Percentiles rank a stretch among this genome's conserved stretches.
Evolutionary conservation across 2,797 vertebrate genomes (phyloP).

Genomic region (Menidia menidia): DNA sequence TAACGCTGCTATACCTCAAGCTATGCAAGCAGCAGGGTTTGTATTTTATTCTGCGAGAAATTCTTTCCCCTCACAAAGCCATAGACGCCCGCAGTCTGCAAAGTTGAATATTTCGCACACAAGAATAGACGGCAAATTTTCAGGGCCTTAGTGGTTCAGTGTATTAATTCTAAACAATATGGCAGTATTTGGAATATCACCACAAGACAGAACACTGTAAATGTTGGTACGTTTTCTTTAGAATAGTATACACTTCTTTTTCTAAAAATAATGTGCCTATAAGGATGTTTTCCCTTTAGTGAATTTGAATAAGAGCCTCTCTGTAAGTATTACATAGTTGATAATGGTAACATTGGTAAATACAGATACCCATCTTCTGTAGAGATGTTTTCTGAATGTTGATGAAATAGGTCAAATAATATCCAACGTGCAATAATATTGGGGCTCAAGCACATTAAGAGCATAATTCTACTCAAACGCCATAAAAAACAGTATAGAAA

Average conservation of each 20-base stretch:
- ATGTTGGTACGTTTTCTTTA: constrained; percentile 45
- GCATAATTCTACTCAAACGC: constrained; percentile 30
- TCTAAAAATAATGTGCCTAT: neutral
- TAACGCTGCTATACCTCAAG: constrained; percentile 75
- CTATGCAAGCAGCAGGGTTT: constrained; percentile 65
- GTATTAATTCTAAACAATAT: constrained; percentile 79
- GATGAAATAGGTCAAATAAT: constrained; percentile 52
- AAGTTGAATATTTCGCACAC: constrained; percentile 53
- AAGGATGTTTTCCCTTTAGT: constrained; percentile 34
- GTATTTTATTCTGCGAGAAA: constrained; percentile 31
- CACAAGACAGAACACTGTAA: constrained; percentile 45
- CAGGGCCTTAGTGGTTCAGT: constrained; percentile 57
- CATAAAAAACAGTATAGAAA: constrained; percentile 43
- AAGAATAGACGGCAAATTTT: constrained; percentile 44
- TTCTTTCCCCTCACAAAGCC: constrained; percentile 57
- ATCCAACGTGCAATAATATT: constrained; percentile 75
- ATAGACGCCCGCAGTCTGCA: constrained; percentile 69
- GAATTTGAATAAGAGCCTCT: constrained; percentile 46
- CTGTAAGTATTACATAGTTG: constrained; percentile 70
- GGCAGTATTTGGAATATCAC: constrained; percentile 84
- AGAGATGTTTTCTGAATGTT: constrained; percentile 39
- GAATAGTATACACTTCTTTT: constrained; percentile 25
- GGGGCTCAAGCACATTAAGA: constrained; percentile 52
- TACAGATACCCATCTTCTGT: constrained; percentile 20
- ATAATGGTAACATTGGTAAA: constrained; percentile 28